Base-by-base conservation (phyloP, 2,888 invertebrate species). In the Noctua fimbriata region DNA sequence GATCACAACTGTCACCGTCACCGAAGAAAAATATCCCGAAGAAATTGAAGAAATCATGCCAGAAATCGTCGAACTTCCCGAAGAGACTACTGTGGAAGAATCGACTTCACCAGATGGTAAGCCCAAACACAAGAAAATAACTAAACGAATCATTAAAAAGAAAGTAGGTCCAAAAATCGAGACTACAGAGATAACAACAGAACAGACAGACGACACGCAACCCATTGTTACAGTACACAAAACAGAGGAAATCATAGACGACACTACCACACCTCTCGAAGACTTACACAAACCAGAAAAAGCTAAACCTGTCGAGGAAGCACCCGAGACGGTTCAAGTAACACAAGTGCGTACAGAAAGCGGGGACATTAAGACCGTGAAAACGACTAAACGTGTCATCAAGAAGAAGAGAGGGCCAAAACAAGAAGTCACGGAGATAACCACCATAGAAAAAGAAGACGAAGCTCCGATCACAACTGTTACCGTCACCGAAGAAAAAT, bases 341-440 rank as follows among this genome's bases (percentile, higher is more conserved):
- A 81, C 88, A 28, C 88, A 91, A 84, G 83, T 89, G 0, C 82
- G 77, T 1, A 86, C 90, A 0, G 86, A 90, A 60, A 81, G n/a
- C n/a, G 89, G 90, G 0, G 90, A 90, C 0, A 55, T 87, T 0
- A 84, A 90, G 60, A 86, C 86, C 0, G 78, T 91, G 0, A 92
- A 90, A 67, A 90, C 89, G 0, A 89, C 89, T 0, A 92, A 90
- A 41, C 86, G 86, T 0, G 88, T 92, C 83, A 55, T 92, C 89
- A 78, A 93, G 74, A 93, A 92, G 71, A 92, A 90, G 32, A 87
- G 87, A 55, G 92, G 92, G 67, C 79, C 89, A 0, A 86, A 85
- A 28, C 71, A 84, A 47, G 87, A 89, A 71, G 71, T 83, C 0
- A 88, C 83, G n/a, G 91, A 95, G 81, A 91, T 91, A 0, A 89